Evolutionary conservation across 2,888 invertebrate species (phyloP).

Genomic region (Petrolisthes cinctipes): DNA sequence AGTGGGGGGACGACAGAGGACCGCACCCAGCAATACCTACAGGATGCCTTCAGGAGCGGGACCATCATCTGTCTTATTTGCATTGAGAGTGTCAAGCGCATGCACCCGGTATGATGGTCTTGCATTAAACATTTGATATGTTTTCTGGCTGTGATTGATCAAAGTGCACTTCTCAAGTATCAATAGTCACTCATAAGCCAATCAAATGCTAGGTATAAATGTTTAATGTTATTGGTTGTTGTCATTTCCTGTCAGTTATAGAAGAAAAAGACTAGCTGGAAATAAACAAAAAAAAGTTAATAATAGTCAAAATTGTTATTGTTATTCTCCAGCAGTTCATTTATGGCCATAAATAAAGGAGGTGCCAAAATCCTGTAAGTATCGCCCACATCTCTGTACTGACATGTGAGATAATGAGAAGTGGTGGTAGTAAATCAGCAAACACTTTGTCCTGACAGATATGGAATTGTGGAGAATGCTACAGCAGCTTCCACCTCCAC

Average conservation of each 20-base stretch:
- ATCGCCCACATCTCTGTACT: background rate
- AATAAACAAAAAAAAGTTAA: conserved; percentile 24
- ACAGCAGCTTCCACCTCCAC: conserved; percentile 85
- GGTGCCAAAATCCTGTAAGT: too few relatives aligned
- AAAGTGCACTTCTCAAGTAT: too few relatives aligned
- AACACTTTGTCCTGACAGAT: conserved; percentile 73
- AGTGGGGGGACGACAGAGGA: conserved; percentile 29
- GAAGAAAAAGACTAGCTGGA: too few relatives aligned
- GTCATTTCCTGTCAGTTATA: too few relatives aligned
- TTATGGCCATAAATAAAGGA: background rate
- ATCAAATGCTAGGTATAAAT: too few relatives aligned
- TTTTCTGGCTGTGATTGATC: too few relatives aligned
- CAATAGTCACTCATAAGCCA: too few relatives aligned
- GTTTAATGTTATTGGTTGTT: too few relatives aligned
- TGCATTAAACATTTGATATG: too few relatives aligned
- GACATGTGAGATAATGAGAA: background rate
- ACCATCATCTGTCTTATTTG: conserved; percentile 84
- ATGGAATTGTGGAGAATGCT: conserved; percentile 89
- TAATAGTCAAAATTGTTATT: conserved; percentile 49
- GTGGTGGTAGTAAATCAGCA: background rate
- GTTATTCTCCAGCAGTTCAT: background rate
- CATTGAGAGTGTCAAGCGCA: conserved; percentile 85
- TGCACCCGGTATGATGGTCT: conserved; percentile 75
- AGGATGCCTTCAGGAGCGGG: conserved; percentile 59
- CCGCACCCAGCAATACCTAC: conserved; percentile 49